These are phyloP conservation scores for Ceratina japonica DNA, from an alignment of 1,140 invertebrate species.

Conservation along the genomic window DNA sequence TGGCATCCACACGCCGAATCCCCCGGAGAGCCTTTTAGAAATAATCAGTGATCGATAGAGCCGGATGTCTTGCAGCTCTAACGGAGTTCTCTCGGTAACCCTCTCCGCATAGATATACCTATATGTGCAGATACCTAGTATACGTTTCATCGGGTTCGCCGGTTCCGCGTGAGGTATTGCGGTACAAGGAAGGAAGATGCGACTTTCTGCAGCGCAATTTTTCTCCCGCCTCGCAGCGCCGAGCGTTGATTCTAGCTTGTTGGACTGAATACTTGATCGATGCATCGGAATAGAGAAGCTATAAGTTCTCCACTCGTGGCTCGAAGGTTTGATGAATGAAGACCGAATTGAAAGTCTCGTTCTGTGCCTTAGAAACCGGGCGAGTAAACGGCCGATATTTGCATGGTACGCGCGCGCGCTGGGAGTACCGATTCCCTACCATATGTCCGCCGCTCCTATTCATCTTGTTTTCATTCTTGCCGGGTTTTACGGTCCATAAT, in stretches of 20 bases:
- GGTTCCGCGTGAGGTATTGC: conserved; percentile 27
- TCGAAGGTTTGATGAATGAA: conserved; percentile 64
- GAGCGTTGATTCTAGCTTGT: conserved; percentile 54
- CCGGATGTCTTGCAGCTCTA: conserved; percentile 28
- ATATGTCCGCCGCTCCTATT: conserved; percentile 58
- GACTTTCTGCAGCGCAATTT: conserved; percentile 46
- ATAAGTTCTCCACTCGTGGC: conserved; percentile 33
- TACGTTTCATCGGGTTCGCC: conserved; percentile 45
- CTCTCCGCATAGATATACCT: neutral
- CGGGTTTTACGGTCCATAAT: conserved; percentile 59
- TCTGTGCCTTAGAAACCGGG: neutral
- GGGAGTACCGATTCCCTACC: conserved; percentile 53
- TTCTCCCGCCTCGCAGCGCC: conserved; percentile 26
- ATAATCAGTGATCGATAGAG: conserved; percentile 47
- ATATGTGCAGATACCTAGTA: conserved; percentile 4
- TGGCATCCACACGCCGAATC: neutral
- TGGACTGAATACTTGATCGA: conserved; percentile 61
- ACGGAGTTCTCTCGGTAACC: conserved; percentile 1
- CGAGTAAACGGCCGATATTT: neutral
- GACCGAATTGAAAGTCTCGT: conserved; percentile 55
- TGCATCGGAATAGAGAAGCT: conserved; percentile 36
- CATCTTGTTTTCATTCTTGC: conserved; percentile 59
- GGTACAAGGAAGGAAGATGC: conserved; percentile 36
- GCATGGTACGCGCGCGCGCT: conserved; percentile 7
- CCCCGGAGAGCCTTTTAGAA: conserved; percentile 36